Base-by-base conservation (phyloP, 2,888 invertebrate genomes). In the Drosophila dives region DNA sequence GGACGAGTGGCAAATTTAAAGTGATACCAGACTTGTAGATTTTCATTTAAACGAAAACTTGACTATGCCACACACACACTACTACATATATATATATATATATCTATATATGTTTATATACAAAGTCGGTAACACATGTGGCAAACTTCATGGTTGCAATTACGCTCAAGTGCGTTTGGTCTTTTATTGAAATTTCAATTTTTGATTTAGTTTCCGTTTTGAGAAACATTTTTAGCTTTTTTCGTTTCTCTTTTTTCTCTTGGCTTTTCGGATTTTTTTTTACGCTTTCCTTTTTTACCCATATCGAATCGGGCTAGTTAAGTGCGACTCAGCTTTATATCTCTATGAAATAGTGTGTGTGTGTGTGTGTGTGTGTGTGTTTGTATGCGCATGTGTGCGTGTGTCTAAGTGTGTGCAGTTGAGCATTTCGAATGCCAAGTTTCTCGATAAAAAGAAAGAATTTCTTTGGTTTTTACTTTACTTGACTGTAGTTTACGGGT, bases 141-240 rank as follows among this genome's bases (percentile, higher is more conserved):
- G 51, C 45, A 55, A 53, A 51, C 64, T 79, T 68, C 60, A 72
- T 84, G 81, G 72, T 65, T 75, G 80, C 89, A 84, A 85, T 85
- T 85, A 89, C 89, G 89, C 85, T 87, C 89, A 84, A 85, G 88
- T 85, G 89, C 85, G 82, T 84, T 84, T 83, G 69, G 83, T 55
- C 62, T 76, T 86, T 82, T 82, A 79, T 89, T 86, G 89, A 84
- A 77, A 81, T 77, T 80, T 80, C 66, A 73, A 73, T 72, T 89
- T 77, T 67, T 50, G 75, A 72, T 86, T 79, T 72, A 68, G 82
- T 73, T 74, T 77, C 50, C 61, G 56, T 64, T 77, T 66, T 59
- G 38, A 49, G 53, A 20, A 33, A 45, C 15, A 45, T 45, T 45
- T 45, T 20, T 7, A 7, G 7, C 7, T 20, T 45, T 55, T 62